A percentile compares a stretch with the other conserved stretches of the same genome.
Conservation (phyloP, 2,113 vertebrate genomes). For the Leucosticte australis region DNA sequence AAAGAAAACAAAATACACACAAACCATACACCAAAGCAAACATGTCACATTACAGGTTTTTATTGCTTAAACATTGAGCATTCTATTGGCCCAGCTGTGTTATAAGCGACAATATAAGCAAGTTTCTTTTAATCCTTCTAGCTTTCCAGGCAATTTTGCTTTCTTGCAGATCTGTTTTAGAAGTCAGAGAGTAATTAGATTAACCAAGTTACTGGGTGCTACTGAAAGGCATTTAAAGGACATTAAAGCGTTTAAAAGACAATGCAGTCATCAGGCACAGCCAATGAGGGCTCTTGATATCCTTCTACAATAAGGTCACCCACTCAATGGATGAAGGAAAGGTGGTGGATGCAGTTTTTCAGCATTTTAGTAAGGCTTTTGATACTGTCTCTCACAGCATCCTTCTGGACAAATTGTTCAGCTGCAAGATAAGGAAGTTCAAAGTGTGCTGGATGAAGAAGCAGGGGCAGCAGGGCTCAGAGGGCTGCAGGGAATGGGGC, state of each 20-base stretch:
- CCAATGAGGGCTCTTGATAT: neutral
- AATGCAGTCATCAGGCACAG: neutral
- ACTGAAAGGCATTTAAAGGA: neutral
- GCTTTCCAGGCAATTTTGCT: neutral
- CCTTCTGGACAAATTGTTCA: neutral
- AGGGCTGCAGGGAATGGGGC: neutral
- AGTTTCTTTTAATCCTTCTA: neutral
- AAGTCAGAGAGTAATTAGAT: neutral
- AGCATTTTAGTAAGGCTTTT: neutral
- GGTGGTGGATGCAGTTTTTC: neutral
- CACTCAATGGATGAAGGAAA: neutral
- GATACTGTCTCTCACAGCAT: neutral
- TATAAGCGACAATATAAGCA: neutral
- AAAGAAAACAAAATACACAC: neutral
- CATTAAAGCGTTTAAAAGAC: neutral
- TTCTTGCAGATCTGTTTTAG: neutral
- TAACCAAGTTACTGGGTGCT: neutral
- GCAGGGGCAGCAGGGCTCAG: neutral
- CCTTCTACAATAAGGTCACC: neutral
- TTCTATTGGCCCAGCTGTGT: neutral
- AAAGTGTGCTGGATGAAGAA: neutral
- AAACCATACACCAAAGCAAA: neutral
- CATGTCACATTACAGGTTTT: fast-evolving
- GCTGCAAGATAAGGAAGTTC: neutral
- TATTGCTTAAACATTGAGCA: fast-evolving